Conservation (phyloP, 2,797 vertebrate genomes). For the Halcyon smyrnensis region DNA sequence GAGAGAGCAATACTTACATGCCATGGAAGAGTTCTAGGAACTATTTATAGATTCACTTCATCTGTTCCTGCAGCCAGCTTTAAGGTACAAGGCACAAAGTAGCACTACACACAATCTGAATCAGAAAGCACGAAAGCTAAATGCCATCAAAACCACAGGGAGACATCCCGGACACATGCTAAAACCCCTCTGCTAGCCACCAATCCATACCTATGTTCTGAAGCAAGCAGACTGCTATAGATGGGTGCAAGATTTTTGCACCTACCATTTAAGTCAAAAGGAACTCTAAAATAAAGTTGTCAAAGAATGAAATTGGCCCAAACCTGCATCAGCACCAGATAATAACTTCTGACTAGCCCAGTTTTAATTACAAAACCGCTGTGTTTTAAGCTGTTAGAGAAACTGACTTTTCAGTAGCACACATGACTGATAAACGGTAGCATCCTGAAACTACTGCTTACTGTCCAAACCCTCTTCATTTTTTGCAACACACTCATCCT, state of each 20-base stretch:
- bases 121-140: background rate
- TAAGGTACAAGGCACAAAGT: background rate
- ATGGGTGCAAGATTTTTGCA: background rate
- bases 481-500: background rate
- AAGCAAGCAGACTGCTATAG: background rate
- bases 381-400: background rate
- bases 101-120: background rate
- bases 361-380: background rate
- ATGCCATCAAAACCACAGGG: background rate
- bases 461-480: background rate
- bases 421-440: background rate
- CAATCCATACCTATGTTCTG: background rate
- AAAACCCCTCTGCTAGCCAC: background rate
- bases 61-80: background rate
- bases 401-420: background rate
- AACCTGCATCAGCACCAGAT: background rate
- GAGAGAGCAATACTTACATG: background rate
- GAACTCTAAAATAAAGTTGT: background rate
- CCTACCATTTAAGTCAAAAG: background rate
- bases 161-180: background rate
- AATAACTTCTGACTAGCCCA: background rate
- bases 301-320: background rate
- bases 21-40: background rate
- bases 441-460: background rate
- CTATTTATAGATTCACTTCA: constrained; percentile 37